These are phyloP conservation scores for Spisula solida DNA, from an alignment of 2,888 invertebrate genomes.

Conservation along the genomic window DNA sequence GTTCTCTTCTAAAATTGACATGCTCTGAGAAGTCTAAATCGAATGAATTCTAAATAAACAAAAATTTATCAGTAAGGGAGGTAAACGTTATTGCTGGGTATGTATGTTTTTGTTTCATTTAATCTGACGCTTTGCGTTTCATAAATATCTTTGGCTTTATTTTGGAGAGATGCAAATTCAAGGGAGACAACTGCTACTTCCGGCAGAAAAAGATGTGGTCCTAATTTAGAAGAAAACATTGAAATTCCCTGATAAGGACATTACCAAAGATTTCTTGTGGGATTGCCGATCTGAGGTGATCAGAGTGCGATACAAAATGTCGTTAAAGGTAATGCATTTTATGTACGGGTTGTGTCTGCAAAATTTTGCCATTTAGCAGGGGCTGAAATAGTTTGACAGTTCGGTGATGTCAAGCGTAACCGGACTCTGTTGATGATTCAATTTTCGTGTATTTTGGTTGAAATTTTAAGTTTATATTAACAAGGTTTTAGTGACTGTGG, in stretches of 20 bases:
- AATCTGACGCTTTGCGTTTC: neutral
- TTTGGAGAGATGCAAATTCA: neutral
- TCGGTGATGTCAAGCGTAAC: neutral
- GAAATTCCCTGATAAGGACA: constrained; percentile 14
- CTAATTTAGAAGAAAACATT: constrained; percentile 45
- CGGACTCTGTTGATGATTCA: neutral
- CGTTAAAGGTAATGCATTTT: neutral
- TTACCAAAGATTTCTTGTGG: neutral
- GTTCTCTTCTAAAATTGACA: too few relatives aligned
- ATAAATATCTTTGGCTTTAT: neutral
- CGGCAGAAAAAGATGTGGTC: constrained; percentile 42
- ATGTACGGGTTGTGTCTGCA: neutral
- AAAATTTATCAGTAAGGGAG: too few relatives aligned
- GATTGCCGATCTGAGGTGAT: neutral
- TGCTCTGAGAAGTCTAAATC: too few relatives aligned
- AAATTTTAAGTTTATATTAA: neutral
- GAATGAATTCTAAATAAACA: too few relatives aligned
- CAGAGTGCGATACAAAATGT: constrained; percentile 8
- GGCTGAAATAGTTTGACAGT: neutral
- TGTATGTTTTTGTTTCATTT: neutral
- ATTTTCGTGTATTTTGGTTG: neutral
- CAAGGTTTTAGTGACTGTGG: too few relatives aligned
- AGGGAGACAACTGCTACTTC: constrained; percentile 36
- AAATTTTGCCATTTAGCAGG: neutral
- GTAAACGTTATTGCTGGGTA: too few relatives aligned